Evolutionary conservation across 2,888 invertebrate genomes (phyloP), one percentile per base, ranked within the genome.

Genomic region (Rhagophthalmus giganteus): DNA sequence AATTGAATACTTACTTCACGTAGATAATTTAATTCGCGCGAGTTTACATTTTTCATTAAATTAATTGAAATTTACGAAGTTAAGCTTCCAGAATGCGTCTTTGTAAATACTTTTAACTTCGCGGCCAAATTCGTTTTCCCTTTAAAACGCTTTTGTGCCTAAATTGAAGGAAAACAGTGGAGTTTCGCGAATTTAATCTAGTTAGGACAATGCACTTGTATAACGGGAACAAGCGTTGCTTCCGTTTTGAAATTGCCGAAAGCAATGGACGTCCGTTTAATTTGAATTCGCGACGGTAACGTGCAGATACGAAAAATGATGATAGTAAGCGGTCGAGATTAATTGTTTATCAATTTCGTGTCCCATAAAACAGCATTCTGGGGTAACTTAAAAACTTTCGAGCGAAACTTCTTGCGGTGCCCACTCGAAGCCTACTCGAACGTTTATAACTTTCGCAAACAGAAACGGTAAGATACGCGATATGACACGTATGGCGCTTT

Each of bases 401-500:
- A n/a, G n/a, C n/a, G n/a, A n/a, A n/a, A n/a, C n/a, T n/a, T n/a
- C n/a, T n/a, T n/a, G n/a, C n/a, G n/a, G n/a, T n/a, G n/a, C n/a
- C n/a, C 7, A 3, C 20, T 20, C 7, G 7, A 20, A 20, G 7
- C 7, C 20, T 20, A 20, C 20, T 20, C 20, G 33, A 38, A 31
- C 35, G 26, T 30, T 50, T 38, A 51, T 39, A 39, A 42, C 42
- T 50, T 50, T 50, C 9, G 25, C 42, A 49, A 49, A 50, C 45
- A 51, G 14, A 40, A 45, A 27, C 16, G 39, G 27, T 37, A 34
- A 50, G 45, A 51, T 45, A 39, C 20, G 40, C 39, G 56, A 56
- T 56, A 56, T 35, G 56, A 53, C 56, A 56, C 56, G 56, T 53
- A 56, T 39, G 35, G 46, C 47, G 54, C 54, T 57, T 55, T 31